Base-by-base conservation (phyloP, 2,113 vertebrate species). In the Melanocharis versteri region DNA sequence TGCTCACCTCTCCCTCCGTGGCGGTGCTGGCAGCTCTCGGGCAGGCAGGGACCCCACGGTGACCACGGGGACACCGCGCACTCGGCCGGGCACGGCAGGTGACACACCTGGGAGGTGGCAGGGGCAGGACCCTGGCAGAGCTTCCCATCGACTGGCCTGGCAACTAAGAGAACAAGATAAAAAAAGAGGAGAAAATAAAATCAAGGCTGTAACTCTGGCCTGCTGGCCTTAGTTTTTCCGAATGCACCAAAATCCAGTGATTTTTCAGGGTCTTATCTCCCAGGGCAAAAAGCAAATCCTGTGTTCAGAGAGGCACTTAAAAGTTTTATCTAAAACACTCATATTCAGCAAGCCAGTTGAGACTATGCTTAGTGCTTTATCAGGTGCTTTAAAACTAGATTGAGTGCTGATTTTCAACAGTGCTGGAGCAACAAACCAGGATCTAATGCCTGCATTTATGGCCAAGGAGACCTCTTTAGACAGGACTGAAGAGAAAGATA, bases 11-110 rank as follows among this genome's bases (percentile, higher is more conserved):
- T 99, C 65, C 97, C 98, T 39, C 98, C 98, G 19, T 98, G 99
- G 76, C 77, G 98, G 69, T 99, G 98, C n/a, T 86, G 98, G 93
- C 99, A 99, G 98, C 98, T 98, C 94, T 99, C 99, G 6, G 97
- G 97, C 51, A 98, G 61, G 77, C 99, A 99, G 60, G 96, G 83
- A 8, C 98, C 98, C 99, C 99, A 99, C 23, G 80, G 56, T 1
- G 98, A 98, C 99, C 99, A 99, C 58, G 94, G 79, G 20, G 99
- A 99, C 28, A 99, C 97, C 15, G 98, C 71, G 27, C 99, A 99
- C 68, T 96, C 94, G 1, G 97, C 97, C 16, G 98, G 98, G 94
- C 99, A 99, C 1, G 97, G 98, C 83, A 99, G 47, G 64, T 96
- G 97, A 97, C 99, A 99, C 72, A 97, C 95, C 97, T 99, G 98